Percentiles rank a stretch among this genome's conserved stretches.
These are phyloP conservation scores for Limnephilus rhombicus DNA, from an alignment of 2,888 invertebrate genomes.

Conservation along the genomic window DNA sequence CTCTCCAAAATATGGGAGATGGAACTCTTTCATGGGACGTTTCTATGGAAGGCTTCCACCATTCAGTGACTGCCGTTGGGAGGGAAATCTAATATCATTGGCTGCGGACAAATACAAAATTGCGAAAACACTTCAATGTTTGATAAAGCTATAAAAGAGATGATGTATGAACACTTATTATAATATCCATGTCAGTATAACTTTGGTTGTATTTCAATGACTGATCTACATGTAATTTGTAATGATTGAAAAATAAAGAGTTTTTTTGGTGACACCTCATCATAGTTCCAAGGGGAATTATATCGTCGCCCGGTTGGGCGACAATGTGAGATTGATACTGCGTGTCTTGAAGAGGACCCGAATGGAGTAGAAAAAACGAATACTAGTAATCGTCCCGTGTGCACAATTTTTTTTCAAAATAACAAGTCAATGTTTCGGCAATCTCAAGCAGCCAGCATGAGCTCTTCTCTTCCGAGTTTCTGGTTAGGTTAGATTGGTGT, in stretches of 20 bases:
- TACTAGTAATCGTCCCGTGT: not conserved
- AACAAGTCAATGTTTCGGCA: not conserved
- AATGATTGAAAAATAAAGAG: not conserved
- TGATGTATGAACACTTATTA: not conserved
- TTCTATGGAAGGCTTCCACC: conserved; percentile 30
- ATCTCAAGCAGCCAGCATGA: too few relatives aligned
- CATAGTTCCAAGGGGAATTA: too few relatives aligned
- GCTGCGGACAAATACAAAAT: not conserved
- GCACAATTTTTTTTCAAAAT: not conserved
- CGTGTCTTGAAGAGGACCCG: not conserved
- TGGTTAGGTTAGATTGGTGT: not conserved
- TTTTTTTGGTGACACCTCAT: too few relatives aligned
- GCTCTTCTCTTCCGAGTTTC: too few relatives aligned
- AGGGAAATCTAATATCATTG: not conserved
- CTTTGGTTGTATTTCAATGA: not conserved
- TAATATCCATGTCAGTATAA: not conserved
- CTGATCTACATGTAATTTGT: not conserved
- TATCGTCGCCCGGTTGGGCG: not conserved
- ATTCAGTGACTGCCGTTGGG: not conserved
- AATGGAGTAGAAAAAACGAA: not conserved
- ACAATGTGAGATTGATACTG: not conserved
- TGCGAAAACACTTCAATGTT: not conserved
- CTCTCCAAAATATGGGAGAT: conserved; percentile 36
- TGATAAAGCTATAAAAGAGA: not conserved
- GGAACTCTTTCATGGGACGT: conserved; percentile 40